These are phyloP conservation scores for Lysandra coridon DNA, from an alignment of 2,888 invertebrate genomes.

Conservation along the genomic window DNA sequence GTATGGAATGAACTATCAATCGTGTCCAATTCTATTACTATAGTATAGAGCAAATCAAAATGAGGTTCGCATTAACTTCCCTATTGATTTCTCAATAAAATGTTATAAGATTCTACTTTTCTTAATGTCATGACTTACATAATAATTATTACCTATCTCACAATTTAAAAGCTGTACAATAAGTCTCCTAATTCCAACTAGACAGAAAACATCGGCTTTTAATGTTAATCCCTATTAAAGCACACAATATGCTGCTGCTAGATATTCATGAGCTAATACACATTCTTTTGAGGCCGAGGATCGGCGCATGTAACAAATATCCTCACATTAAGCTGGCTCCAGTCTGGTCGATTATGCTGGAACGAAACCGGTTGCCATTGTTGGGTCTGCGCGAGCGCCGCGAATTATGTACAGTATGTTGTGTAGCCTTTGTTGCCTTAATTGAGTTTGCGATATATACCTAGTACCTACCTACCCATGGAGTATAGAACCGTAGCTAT, in stretches of 20 bases:
- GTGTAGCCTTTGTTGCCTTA: background rate
- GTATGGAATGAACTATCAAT: too few species aligned
- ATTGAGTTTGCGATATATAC: background rate
- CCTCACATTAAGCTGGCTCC: background rate
- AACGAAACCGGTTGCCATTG: conserved; percentile 18
- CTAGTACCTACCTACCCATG: background rate
- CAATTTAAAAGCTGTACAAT: too few species aligned
- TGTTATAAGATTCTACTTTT: too few species aligned
- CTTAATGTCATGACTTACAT: too few species aligned
- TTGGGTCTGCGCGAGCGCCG: conserved; percentile 39
- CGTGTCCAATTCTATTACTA: too few species aligned
- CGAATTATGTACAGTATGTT: conserved; percentile 18
- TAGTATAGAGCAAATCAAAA: too few species aligned
- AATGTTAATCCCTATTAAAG: background rate
- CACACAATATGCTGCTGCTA: background rate
- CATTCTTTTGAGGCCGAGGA: background rate
- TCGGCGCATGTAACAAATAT: background rate
- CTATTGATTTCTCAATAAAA: too few species aligned
- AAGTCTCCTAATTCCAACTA: background rate
- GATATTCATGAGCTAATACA: conserved; percentile 4
- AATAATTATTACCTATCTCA: too few species aligned
- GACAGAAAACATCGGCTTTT: background rate
- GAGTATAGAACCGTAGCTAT: too few species aligned
- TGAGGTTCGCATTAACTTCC: too few species aligned
- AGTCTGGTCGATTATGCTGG: conserved; percentile 3